Base-by-base conservation (phyloP, 2,797 vertebrate species). In the Manis javanica region DNA sequence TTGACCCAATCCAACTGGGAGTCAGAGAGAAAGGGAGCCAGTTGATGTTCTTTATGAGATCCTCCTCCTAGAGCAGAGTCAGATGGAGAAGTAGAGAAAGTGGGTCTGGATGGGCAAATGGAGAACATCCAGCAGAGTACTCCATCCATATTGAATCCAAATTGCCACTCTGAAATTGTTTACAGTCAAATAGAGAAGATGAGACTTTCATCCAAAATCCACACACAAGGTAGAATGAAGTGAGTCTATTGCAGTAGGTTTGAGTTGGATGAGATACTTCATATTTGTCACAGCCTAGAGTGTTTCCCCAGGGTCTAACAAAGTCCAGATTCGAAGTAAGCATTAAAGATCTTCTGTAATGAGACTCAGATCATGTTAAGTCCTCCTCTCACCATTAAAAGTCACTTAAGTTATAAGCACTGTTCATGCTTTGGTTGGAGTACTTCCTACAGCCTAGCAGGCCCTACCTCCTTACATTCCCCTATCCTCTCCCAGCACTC, bases 81-180 rank as follows among this genome's bases (percentile, higher is more conserved):
- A 34, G 57, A 37, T 24, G 11, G 24, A 59, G 11, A 57, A 12
- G 15, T 26, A 23, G 59, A 4, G 49, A 71, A 16, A 59, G 21
- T n/a, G 19, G 92, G 59, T 91, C 49, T 86, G 31, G 64, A 21
- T 37, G 75, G 21, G 68, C 23, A 66, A 90, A 78, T 14, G 21
- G 37, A 66, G 61, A 69, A 16, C 31, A 75, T 24, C 34, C 37
- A 77, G 61, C 24, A 51, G 49, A 85, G 11, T 3, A 39, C 34
- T 88, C 59, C 14, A 12, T 55, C 57, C 77, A 12, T 49, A 46
- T 12, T 34, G 31, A 93, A 24, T 51, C 71, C 53, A 9, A 34
- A 57, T 82, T 61, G 72, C 46, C 11, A 23, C 26, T 69, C 61
- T 31, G 24, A 61, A 83, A 63, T 55, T 55, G 74, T 34, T 74